Evolutionary conservation across 1,140 invertebrate species (phyloP), one percentile per base, ranked within the genome.

Genomic region (Drosophila kepulauana): DNA sequence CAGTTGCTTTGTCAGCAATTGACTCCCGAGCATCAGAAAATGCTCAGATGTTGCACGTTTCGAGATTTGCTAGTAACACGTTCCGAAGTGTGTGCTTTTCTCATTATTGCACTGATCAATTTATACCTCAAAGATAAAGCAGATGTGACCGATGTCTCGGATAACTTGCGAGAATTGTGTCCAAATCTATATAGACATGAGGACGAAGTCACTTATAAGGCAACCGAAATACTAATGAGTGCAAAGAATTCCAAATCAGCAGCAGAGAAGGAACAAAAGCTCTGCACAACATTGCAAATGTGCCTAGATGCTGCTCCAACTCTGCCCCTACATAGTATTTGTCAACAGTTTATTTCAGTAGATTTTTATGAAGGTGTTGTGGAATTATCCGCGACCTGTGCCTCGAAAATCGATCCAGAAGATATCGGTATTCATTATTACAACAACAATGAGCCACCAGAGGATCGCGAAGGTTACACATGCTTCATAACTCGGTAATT

Each of bases 61-160:
- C 95, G 97, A 79, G 97, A 98, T 92, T 93, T 99, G 28, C 95
- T 98, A 49, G 93, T 98, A 20, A 95, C 95, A 75, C 97, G 97
- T 0, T 96, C 97, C 88, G 97, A 98, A 87, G 95, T 98, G 62
- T 97, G 95, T 61, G 95, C 95, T 10, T 86, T 95, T 57, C 92
- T 98, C 2, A 96, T 98, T 25, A 95, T 96, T 35, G 94, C 95
- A 28, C 92, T 98, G 3, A 96, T 98, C 35, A 96, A 96, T 81
- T 95, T 96, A 64, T 99, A 99, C 93, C 94, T 99, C 1, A 96
- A 96, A 62, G 99, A 99, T 92, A 98, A 98, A 93, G 98, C 98
- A 0, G 97, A 97, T 2, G 97, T 99, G 1, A 97, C 98, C 92
- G 95, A 97, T 0, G 97, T 99, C 38, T 99, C 97, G 71, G 93